A percentile compares a stretch with the other conserved stretches of the same genome.
These are phyloP conservation scores for Poeciliopsis paucimaculata DNA, from an alignment of 2,797 vertebrate species.

Conservation along the genomic window DNA sequence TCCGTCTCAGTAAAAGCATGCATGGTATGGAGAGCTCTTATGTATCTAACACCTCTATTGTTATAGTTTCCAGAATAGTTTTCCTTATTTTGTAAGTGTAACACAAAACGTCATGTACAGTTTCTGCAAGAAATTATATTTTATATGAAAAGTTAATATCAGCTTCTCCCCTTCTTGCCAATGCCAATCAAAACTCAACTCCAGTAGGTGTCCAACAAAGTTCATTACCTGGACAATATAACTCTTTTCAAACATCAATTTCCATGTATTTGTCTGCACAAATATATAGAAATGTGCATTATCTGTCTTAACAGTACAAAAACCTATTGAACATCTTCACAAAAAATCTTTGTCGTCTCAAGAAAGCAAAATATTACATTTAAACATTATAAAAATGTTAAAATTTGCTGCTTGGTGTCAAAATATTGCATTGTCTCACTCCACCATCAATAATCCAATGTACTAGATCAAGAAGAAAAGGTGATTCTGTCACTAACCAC, in stretches of 20 bases:
- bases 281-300: neutral
- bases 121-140: neutral
- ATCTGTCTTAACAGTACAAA: neutral
- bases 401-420: neutral
- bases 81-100: neutral
- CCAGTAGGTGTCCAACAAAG: neutral
- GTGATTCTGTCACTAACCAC: neutral
- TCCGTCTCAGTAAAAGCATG: conserved; percentile 14
- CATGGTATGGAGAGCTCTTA: conserved; percentile 7
- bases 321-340: neutral
- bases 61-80: neutral
- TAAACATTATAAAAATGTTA: neutral
- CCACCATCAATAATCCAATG: neutral
- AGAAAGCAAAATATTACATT: neutral
- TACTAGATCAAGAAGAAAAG: neutral
- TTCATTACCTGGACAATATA: neutral
- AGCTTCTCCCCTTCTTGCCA: neutral
- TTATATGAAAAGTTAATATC: neutral
- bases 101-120: neutral
- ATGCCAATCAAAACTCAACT: neutral
- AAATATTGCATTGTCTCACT: neutral
- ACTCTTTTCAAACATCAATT: neutral
- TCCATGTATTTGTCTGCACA: neutral
- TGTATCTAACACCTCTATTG: neutral
- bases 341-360: neutral